Base-by-base conservation (phyloP, 2,888 invertebrate species). In the Priocnemis perturbator region DNA sequence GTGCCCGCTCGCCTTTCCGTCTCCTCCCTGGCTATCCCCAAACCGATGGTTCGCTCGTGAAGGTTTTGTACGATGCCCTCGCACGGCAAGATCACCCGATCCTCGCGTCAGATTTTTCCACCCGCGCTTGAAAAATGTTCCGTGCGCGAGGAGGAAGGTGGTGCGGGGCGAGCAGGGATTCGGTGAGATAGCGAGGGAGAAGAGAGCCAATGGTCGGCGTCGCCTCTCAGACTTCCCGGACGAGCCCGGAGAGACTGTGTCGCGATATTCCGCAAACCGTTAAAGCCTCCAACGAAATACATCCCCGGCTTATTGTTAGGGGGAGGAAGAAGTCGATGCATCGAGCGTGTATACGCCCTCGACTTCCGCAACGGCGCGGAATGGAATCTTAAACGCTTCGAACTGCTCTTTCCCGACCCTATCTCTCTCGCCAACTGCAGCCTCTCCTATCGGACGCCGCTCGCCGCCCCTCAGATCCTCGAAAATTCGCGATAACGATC, bases 401-500 rank as follows among this genome's bases (percentile, higher is more conserved):
- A 60, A 48, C 37, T 11, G 37, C 37, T n/a, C 20, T 53, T 53
- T 5, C 23, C 21, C 53, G 37, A 37, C 11, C 37, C 7, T 26
- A 5, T 37, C 37, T 9, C 11, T 11, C 14, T 3, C 11, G 1
- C 4, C 4, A 17, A 5, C 30, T 15, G 56, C 56, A 26, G 44
- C 26, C 52, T 37, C 17, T 4, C 15, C 14, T 21, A 21, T 23
- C 17, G 53, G 20, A 48, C 48, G 19, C 64, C 37, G 19, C 64
- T 67, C 64, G 68, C 47, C 64, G 63, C 65, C 37, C 26, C 37
- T 37, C 7, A 11, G 37, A 37, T 37, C 37, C 56, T 59, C 62
- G 74, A 77, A 80, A 74, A 74, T 80, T 72, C 63, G 69, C 60
- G 70, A 55, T 70, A 78, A 80, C 67, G 70, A 67, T 63, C 55